Evolutionary conservation across 92 coral and sea anemone genomes (phyloP), one percentile per base, ranked within the genome.

Genomic region (Chrysogorgia sp.): DNA sequence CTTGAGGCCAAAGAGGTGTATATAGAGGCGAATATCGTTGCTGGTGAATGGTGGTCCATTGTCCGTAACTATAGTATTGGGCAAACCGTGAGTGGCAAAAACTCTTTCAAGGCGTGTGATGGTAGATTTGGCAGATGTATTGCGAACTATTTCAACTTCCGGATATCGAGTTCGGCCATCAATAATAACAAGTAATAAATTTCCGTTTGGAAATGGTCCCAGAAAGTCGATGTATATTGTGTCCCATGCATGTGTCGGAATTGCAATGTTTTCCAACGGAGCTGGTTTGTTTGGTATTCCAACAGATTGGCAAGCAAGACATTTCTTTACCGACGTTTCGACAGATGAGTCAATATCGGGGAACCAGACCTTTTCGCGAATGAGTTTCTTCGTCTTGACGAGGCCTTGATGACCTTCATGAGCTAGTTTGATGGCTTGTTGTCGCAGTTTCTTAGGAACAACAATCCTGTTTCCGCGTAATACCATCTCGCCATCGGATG

Each of bases 1-100:
- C n/a, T 47, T 68, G 75, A 20, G 75, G 75, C 58, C 75, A 68
- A 17, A 68, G 20, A 10, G 75, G 75, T 19, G 75, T 68, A 68
- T 68, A 34, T 20, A 68, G 0, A 23, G 34, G 24, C 58, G 75
- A 28, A 68, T 10, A 25, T 41, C 60, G 7, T 40, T 52, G 29
- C 75, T 68, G 4, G 9, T 32, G 19, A 68, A 68, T 24, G 75
- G 75, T 24, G 75, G 75, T 29, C 75, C 75, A 17, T 68, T 68
- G 35, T 66, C 74, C 2, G 33, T n/a, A 37, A 66, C 30, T 1
- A 66, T 40, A 2, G 55, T 66, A 14, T 34, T 66, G 1, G 74
- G 55, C 33, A 66, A 40, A 23, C 74, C 74, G 19, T 40, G 53
- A 0, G 52, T 66, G 10, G 74, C 74, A 37, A 66, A 66, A n/a